Base-by-base conservation (phyloP, 2,888 invertebrate species). In the Augochlorella aurata region DNA sequence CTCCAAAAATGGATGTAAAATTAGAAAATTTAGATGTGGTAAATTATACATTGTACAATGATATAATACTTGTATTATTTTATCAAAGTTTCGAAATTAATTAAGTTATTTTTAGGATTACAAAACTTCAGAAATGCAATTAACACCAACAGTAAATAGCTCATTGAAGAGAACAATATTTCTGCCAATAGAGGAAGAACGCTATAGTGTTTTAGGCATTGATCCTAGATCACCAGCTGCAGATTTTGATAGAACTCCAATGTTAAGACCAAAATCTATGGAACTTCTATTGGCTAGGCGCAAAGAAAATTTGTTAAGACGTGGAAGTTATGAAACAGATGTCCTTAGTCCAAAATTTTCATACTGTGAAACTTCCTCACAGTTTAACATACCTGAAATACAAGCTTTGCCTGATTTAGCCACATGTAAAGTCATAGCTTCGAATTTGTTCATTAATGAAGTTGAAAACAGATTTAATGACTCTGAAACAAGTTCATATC, bases 181-280 rank as follows among this genome's bases (percentile, higher is more conserved):
- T 47, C 79, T 85, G 4, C 71, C 81, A 8, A 74, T 80, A 18
- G 73, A 83, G 24, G 72, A 72, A 1, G 86, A 82, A 52, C 82
- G 86, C 24, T 78, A 83, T 7, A 79, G 82, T 14, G 52, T 83
- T 29, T 76, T 89, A 8, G 87, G 84, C 29, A 47, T 89, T 1
- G 93, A 93, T 82, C 93, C 93, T 9, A 87, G 93, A 85, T 93
- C 93, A 14, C 93, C 93, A n/a, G 90, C 92, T 2, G 85, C 82
- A n/a, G 88, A 91, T 71, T 93, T 93, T 68, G 89, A 90, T 63
- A 90, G 93, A 85, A 93, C 93, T 12, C 93, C 93, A 2, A 91
- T 93, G 78, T 81, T 91, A 50, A 88, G 86, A 54, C 85, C 90
- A 29, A 89, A 85, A 74, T 89, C 90, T n/a, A 63, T 85, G 0